phyloP scores from a whole-genome alignment of 30 jellyfish, hydroid and myxozoan species.

The Phacellophora camtschatica region DNA sequence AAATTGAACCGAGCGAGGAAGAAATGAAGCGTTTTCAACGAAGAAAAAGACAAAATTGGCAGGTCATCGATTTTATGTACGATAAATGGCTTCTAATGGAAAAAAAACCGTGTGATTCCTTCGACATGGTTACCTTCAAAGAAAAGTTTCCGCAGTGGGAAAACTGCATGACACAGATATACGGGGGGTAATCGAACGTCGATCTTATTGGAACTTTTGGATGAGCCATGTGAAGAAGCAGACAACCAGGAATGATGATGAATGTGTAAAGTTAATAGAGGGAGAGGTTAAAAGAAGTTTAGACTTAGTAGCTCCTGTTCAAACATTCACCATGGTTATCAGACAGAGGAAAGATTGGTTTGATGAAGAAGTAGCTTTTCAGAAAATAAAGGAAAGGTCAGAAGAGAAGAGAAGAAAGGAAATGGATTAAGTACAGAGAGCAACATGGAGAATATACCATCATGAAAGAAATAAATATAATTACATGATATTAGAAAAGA shows the following conservation, averaged over 20 bases:
- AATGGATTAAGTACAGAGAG: slow-evolving; percentile 1
- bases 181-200: too few relatives aligned
- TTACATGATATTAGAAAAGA: too few relatives aligned
- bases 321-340: slow-evolving; percentile 4
- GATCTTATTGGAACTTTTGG: too few relatives aligned
- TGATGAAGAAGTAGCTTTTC: slow-evolving; percentile 22
- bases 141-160: background rate
- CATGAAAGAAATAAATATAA: slow-evolving; percentile 28
- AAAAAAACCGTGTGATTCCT: background rate
- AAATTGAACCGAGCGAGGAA: too few relatives aligned
- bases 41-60: background rate
- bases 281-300: slow-evolving; percentile 23
- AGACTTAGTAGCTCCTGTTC: slow-evolving; percentile 26
- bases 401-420: background rate
- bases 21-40: background rate
- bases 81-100: background rate
- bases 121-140: background rate
- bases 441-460: too few relatives aligned
- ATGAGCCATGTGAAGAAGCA: too few relatives aligned
- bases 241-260: too few relatives aligned
- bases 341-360: slow-evolving; percentile 24
- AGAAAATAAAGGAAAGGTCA: slow-evolving; percentile 11
- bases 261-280: slow-evolving; percentile 20
- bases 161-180: background rate
- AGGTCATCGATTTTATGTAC: background rate